Conservation (phyloP, 37 sponge, comb jelly and placozoan genomes). For the Hexactinellida sp. region DNA sequence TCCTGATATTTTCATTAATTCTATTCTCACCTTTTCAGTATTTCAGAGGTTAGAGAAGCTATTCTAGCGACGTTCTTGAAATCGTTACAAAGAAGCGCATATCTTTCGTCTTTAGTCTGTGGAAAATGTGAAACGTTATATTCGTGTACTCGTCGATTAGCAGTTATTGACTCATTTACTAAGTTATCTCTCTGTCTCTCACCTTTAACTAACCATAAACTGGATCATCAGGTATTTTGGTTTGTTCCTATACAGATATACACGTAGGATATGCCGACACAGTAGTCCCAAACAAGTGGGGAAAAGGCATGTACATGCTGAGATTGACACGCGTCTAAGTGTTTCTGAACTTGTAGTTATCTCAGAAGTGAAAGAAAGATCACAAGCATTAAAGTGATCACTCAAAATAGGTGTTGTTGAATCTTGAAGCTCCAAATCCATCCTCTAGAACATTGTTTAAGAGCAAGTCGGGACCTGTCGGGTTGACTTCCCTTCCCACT, state of each 20-base stretch:
- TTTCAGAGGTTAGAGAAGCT: not conserved
- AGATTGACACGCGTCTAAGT: not conserved
- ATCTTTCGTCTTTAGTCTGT: not conserved
- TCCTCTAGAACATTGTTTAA: not conserved
- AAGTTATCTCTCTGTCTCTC: not conserved
- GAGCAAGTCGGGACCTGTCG: not conserved
- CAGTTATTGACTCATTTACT: not conserved
- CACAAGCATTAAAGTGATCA: slow-evolving; percentile 10
- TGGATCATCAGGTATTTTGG: not conserved
- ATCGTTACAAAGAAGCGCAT: not conserved
- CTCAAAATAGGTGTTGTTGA: not conserved
- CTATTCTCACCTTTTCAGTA: not conserved
- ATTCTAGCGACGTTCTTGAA: not conserved
- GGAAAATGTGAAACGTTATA: not conserved
- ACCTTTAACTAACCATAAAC: not conserved
- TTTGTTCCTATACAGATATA: not conserved
- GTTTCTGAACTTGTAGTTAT: not conserved
- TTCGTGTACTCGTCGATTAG: not conserved
- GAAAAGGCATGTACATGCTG: not conserved
- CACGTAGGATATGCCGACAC: not conserved
- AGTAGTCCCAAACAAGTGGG: not conserved
- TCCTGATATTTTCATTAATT: not conserved
- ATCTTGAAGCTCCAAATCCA: not conserved
- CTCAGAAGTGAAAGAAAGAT: not conserved
- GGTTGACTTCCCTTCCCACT: not conserved